These are phyloP conservation scores for Lontra canadensis DNA, from an alignment of 2,113 vertebrate species.

Conservation along the genomic window DNA sequence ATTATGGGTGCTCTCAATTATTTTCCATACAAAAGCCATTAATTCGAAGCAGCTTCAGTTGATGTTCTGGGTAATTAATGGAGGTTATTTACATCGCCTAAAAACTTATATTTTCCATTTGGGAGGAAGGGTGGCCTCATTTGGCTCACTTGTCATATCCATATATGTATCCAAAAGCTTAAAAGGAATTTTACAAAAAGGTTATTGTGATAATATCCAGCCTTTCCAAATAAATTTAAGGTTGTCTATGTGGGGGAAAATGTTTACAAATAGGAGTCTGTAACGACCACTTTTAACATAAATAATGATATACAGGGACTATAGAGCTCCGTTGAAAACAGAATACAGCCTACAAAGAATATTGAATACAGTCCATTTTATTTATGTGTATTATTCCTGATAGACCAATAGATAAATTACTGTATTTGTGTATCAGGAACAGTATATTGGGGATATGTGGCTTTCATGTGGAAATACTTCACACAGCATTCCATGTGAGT, in stretches of 20 bases:
- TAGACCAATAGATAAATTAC: neutral
- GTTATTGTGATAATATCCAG: neutral
- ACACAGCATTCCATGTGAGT: neutral
- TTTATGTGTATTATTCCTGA: neutral
- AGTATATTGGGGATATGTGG: slow-evolving; percentile 29
- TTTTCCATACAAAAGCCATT: neutral
- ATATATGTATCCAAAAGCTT: neutral
- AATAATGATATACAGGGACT: neutral
- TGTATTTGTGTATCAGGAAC: neutral
- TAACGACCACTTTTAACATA: neutral
- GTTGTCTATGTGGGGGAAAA: neutral
- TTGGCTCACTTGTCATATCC: neutral
- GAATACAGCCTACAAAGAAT: neutral
- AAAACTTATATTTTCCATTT: neutral
- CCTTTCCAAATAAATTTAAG: slow-evolving; percentile 12
- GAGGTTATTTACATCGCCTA: neutral
- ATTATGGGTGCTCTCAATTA: neutral
- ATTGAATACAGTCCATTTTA: neutral
- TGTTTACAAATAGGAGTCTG: neutral
- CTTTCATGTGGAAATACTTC: slow-evolving; percentile 39
- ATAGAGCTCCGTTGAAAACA: neutral
- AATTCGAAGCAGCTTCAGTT: neutral
- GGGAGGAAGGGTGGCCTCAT: neutral
- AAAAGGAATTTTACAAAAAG: neutral
- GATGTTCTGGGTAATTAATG: neutral